Base-by-base conservation (phyloP, 2,113 vertebrate species). In the Urocitellus parryii region DNA sequence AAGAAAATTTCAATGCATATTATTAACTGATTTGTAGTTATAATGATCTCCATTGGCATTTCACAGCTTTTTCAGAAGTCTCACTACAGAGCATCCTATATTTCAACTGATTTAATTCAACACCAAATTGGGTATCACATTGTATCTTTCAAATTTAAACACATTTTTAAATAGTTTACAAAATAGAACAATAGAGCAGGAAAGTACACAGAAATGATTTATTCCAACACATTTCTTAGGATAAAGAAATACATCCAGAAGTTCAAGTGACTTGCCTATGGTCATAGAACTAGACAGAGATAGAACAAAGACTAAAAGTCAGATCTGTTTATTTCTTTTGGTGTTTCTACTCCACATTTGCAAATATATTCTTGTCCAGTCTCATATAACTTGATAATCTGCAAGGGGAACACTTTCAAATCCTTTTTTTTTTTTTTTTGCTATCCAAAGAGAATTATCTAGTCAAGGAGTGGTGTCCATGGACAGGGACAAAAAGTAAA, bases 1-100 rank as follows among this genome's bases (percentile, higher is more conserved):
- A 83, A 96, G 95, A 96, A 84, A 87, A 39, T 91, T 91, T 90
- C 39, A 95, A 25, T 61, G 39, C 9, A 61, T 94, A 92, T 91
- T 91, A 65, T 65, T 88, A 77, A 95, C 63, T 5, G 9, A 91
- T 70, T 56, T 95, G 45, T 22, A 77, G 25, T n/a, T 85, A 82
- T 65, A 74, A 85, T 58, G 80, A 53, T 24, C 67, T 72, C 37
- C 39, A 84, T 2, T 67, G 88, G 14, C 34, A 86, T 86, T 88
- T 91, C 53, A 82, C 2, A 82, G 48, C 18, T 68, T 90, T 61
- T 90, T 81, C 42, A 72, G 73, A 91, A 93, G 77, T 72, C 37
- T 84, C 32, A 96, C 29, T 61, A 82, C 8, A 85, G 72, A 89
- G 78, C 18, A 91, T 16, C 34, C 45, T 88, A 22, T 20, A 70